Base-by-base conservation (phyloP, 2,888 invertebrate genomes). In the Pristionchus japonicus region DNA sequence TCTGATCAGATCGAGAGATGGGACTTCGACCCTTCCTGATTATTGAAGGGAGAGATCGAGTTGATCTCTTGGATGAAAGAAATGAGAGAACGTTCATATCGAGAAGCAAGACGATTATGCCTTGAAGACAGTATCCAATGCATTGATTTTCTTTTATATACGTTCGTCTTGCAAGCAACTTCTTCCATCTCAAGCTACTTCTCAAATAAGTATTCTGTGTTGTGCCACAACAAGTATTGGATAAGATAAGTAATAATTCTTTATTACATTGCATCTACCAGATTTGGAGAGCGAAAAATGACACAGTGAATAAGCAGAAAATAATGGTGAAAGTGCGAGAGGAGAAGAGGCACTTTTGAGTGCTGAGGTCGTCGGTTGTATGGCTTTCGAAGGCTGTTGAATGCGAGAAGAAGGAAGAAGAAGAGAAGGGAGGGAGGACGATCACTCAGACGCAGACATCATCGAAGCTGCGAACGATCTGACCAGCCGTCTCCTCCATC, bases 341-440 rank as follows among this genome's bases (percentile, higher is more conserved):
- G 77, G 77, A n/a, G 43, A 43, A 77, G 27, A 43, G 40, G 77
- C 77, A 47, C 43, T 74, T 23, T 40, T 23, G n/a, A 3, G 27
- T n/a, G 77, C 77, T 77, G 77, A 77, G 77, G 77, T 77, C 77
- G 43, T 77, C 77, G 77, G 77, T 47, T 77, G 77, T 77, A 77
- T 77, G 77, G 43, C 43, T 77, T 43, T 34, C 31, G 13, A 67
- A 23, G 13, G 13, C 23, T 11, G 34, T 13, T 11, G 47, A 27
- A 47, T n/a, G 47, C 23, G 43, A 43, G 74, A 27, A 47, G 77
- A 15, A 3, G 23, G 40, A n/a, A 23, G 77, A 15, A 47, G 43
- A 11, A n/a, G n/a, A n/a, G n/a, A n/a, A n/a, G n/a, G n/a, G n/a
- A n/a, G n/a, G n/a, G n/a, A n/a, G n/a, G n/a, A n/a, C n/a, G n/a